Conservation (phyloP, 2,113 vertebrate species). For the Orycteropus afer region DNA sequence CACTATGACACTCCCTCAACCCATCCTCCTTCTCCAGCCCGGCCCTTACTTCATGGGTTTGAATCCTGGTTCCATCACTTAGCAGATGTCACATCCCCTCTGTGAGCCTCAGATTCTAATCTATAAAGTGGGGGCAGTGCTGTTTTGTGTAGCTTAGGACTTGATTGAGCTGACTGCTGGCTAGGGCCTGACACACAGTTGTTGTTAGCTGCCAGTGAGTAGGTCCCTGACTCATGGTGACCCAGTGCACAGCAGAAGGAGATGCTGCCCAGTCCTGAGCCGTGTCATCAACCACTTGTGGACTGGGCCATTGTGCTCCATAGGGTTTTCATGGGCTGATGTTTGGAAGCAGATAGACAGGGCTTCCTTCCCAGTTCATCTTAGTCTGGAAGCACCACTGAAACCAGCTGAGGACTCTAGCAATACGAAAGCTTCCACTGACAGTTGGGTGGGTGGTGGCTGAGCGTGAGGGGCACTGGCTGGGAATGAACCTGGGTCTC, state of each 20-base stretch:
- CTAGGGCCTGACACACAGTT: not conserved
- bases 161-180: not conserved
- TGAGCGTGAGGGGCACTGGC: not conserved
- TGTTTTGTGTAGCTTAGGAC: not conserved
- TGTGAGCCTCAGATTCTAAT: not conserved
- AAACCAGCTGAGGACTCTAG: not conserved
- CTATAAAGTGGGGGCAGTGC: not conserved
- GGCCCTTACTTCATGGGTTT: not conserved
- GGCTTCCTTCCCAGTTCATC: not conserved
- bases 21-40: not conserved
- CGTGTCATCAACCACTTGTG: not conserved
- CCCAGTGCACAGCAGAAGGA: no score
- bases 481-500: not conserved
- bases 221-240: not conserved
- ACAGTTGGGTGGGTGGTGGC: not conserved
- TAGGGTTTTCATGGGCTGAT: not conserved
- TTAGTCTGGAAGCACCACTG: not conserved
- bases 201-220: not conserved
- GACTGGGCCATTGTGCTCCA: not conserved
- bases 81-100: not conserved
- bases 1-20: accelerated
- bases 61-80: not conserved
- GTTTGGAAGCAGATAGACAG: not conserved
- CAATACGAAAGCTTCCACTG: not conserved
- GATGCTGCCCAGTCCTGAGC: not conserved